A percentile compares a stretch with the other conserved stretches of the same genome.
Evolutionary conservation across 1,140 invertebrate species (phyloP).

Genomic region (Rhopalosiphum maidis): DNA sequence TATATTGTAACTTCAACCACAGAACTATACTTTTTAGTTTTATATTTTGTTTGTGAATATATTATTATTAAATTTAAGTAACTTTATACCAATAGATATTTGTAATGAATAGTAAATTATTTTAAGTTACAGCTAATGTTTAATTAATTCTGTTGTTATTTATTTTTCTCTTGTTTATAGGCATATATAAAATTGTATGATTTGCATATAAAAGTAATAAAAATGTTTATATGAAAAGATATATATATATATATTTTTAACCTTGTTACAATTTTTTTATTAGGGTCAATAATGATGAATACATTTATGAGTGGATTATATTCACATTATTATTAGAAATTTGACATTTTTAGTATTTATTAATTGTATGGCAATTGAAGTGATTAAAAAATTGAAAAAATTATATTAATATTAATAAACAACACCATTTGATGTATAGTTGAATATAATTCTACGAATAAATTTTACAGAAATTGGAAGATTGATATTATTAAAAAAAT

Average conservation of each 20-base stretch:
- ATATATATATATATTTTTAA: not conserved
- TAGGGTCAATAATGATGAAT: not conserved
- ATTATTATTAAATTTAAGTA: constrained; percentile 26
- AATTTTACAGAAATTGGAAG: not conserved
- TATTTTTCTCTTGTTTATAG: constrained; percentile 49
- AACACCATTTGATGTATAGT: not conserved
- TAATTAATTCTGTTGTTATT: constrained; percentile 50
- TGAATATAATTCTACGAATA: not conserved
- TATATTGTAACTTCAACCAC: not conserved
- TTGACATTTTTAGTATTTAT: not conserved
- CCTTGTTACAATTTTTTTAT: not conserved
- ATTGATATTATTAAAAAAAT: not conserved
- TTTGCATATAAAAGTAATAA: constrained; percentile 33
- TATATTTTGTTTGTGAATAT: constrained; percentile 37
- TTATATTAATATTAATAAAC: not conserved
- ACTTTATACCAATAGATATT: constrained; percentile 48
- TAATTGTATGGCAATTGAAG: not conserved
- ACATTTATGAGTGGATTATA: not conserved
- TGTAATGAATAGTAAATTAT: constrained; percentile 46
- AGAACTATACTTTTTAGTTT: constrained; percentile 2
- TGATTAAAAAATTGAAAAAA: not conserved
- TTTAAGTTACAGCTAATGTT: constrained; percentile 46
- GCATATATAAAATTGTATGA: constrained; percentile 35
- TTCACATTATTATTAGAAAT: not conserved
- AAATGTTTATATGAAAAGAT: constrained; percentile 41